phyloP scores from a whole-genome alignment of 2,888 invertebrate genomes.

The Hylaea fasciaria region DNA sequence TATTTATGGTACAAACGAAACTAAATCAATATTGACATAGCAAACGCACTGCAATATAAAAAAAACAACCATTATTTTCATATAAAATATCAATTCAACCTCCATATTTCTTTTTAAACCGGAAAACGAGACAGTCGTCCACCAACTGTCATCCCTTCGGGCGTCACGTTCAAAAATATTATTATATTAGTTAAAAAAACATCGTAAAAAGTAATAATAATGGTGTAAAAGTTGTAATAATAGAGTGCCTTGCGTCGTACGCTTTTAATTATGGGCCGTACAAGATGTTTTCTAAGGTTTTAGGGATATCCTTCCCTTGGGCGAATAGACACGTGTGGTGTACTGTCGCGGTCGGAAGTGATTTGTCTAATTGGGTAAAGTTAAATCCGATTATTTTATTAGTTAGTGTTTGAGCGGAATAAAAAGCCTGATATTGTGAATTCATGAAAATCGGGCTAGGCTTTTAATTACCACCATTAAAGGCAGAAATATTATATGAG shows the following conservation, averaged over 20 bases:
- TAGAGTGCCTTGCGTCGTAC: constrained; percentile 30
- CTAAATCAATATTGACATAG: constrained; percentile 7
- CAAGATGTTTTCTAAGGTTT: constrained; percentile 28
- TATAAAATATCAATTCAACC: constrained; percentile 18
- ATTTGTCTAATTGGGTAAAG: too few species aligned
- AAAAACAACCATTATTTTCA: constrained; percentile 14
- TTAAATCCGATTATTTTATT: background rate
- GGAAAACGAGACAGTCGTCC: constrained; percentile 26
- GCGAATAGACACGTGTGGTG: constrained; percentile 49
- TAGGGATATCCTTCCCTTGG: constrained; percentile 40
- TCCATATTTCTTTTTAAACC: constrained; percentile 9
- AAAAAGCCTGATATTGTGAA: too few species aligned
- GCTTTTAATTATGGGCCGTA: constrained; percentile 49
- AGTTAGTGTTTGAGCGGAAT: too few species aligned
- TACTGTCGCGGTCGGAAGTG: constrained; percentile 42
- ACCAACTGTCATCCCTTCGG: constrained; percentile 25
- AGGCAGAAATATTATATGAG: too few species aligned
- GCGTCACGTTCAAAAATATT: constrained; percentile 11
- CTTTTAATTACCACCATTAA: too few species aligned
- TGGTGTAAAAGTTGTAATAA: constrained; percentile 26
- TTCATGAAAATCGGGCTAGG: too few species aligned
- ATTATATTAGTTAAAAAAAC: constrained; percentile 19
- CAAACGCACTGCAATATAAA: background rate
- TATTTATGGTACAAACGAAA: too few species aligned
- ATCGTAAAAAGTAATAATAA: constrained; percentile 13